Percentiles rank a stretch among this genome's conserved stretches.
These are phyloP conservation scores for Pangasianodon gigas DNA, from an alignment of 2,113 vertebrate species.

Conservation along the genomic window DNA sequence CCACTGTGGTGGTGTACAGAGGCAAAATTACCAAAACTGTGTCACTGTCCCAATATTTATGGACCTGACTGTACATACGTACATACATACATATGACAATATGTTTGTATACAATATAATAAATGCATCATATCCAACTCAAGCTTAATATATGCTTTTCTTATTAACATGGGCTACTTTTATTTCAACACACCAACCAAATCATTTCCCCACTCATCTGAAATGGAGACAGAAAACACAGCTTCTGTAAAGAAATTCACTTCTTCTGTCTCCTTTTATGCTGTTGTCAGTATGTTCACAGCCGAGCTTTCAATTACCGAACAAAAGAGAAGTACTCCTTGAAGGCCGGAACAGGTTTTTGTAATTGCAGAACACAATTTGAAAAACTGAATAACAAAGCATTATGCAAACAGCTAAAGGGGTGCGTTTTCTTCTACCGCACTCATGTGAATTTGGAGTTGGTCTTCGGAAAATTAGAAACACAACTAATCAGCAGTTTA, in stretches of 20 bases:
- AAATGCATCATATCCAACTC: conserved; percentile 12
- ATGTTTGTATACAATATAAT: background rate
- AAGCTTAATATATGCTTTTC: background rate
- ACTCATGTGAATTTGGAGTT: conserved; percentile 40
- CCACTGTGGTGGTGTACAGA: too few species aligned
- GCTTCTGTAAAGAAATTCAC: conserved; percentile 20
- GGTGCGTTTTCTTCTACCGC: background rate
- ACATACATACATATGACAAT: background rate
- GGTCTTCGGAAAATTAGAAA: conserved; percentile 49
- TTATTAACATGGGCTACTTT: background rate
- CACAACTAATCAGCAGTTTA: conserved; percentile 33
- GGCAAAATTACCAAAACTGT: too few species aligned
- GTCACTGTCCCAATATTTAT: too few species aligned
- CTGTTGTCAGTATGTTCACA: conserved; percentile 37
- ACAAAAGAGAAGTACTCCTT: conserved; percentile 32
- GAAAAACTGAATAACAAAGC: conserved; percentile 30
- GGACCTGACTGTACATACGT: background rate
- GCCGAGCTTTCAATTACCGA: conserved; percentile 40
- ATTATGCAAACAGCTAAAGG: conserved; percentile 30
- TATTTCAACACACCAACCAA: conserved; percentile 6
- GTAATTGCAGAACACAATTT: conserved; percentile 36
- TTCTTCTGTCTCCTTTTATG: conserved; percentile 35
- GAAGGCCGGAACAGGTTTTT: conserved; percentile 36
- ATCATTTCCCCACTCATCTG: background rate
- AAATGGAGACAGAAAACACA: background rate